Evolutionary conservation across 2,113 vertebrate genomes (phyloP).

Genomic region (Arothron firmamentum): DNA sequence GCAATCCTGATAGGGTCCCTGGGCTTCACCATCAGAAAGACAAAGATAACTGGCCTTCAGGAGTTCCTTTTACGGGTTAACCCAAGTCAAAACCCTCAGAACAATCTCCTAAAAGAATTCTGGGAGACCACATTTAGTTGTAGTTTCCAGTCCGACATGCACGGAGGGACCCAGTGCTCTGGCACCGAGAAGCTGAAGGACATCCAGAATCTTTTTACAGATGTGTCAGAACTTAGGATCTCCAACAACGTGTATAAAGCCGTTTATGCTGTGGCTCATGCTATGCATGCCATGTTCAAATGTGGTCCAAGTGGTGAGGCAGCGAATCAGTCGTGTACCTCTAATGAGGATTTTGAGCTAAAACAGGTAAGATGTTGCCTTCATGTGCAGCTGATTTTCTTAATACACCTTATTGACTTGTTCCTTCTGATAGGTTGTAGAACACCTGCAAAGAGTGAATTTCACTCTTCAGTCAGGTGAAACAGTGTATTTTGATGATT

Average conservation of each 20-base stretch:
- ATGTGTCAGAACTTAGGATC: constrained; percentile 73
- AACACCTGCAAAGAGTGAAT: constrained; percentile 65
- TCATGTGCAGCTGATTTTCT: not conserved
- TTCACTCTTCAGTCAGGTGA: constrained; percentile 69
- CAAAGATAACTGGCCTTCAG: constrained; percentile 63
- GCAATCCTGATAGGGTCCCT: constrained; percentile 66
- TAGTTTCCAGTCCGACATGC: constrained; percentile 20
- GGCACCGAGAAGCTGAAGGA: constrained; percentile 67
- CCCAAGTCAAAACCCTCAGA: constrained; percentile 59
- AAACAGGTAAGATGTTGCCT: constrained; percentile 46
- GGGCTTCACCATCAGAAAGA: constrained; percentile 70
- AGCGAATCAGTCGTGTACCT: constrained; percentile 37
- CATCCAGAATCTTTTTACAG: constrained; percentile 64
- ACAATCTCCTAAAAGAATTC: constrained; percentile 67
- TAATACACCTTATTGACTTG: not conserved
- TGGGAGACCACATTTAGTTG: constrained; percentile 75
- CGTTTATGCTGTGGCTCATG: constrained; percentile 71
- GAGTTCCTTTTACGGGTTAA: constrained; percentile 69
- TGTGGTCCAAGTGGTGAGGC: constrained; percentile 37
- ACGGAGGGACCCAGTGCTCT: constrained; percentile 52
- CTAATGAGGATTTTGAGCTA: constrained; percentile 31
- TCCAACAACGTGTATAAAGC: constrained; percentile 77
- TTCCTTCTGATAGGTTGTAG: constrained; percentile 51
- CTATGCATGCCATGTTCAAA: constrained; percentile 58
- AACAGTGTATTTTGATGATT: constrained; percentile 66